A percentile compares a stretch with the other conserved stretches of the same genome.
These are phyloP conservation scores for Ganaspis sp. DNA, from an alignment of 1,140 invertebrate genomes.

Conservation along the genomic window DNA sequence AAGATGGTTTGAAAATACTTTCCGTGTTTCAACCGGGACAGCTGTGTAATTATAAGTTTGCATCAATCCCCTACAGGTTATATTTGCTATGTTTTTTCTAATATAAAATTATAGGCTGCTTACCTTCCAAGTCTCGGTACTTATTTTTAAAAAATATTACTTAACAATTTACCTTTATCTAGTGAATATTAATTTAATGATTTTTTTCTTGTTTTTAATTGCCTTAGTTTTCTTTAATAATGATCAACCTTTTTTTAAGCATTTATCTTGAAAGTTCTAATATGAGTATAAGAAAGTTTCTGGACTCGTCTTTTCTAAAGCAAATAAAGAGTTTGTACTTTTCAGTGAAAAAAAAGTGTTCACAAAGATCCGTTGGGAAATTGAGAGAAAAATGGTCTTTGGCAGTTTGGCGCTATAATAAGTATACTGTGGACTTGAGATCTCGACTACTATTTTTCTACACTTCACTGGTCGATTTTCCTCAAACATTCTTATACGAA, in stretches of 20 bases:
- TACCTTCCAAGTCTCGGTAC: no score
- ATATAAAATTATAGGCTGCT: no score
- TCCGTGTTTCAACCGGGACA: background rate
- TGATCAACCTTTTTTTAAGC: background rate
- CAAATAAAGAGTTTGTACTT: background rate
- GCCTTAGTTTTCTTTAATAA: background rate
- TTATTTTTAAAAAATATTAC: no score
- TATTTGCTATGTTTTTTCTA: no score
- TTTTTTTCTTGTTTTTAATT: background rate
- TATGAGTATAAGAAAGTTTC: background rate
- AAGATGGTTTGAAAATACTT: slow-evolving; percentile 21
- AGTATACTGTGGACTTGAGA: no score
- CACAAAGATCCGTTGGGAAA: slow-evolving; percentile 3
- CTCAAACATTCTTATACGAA: no score
- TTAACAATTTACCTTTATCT: no score
- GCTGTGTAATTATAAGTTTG: background rate
- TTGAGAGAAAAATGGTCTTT: background rate
- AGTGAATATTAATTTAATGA: background rate
- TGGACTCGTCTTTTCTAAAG: background rate
- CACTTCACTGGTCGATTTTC: no score
- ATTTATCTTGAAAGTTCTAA: background rate
- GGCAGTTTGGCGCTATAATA: no score
- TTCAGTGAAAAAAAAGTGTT: background rate
- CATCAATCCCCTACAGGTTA: background rate
- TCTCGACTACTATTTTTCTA: no score